phyloP scores from a whole-genome alignment of 35 echinoderm and acorn worm genomes.

The Nesometra sesokonis region DNA sequence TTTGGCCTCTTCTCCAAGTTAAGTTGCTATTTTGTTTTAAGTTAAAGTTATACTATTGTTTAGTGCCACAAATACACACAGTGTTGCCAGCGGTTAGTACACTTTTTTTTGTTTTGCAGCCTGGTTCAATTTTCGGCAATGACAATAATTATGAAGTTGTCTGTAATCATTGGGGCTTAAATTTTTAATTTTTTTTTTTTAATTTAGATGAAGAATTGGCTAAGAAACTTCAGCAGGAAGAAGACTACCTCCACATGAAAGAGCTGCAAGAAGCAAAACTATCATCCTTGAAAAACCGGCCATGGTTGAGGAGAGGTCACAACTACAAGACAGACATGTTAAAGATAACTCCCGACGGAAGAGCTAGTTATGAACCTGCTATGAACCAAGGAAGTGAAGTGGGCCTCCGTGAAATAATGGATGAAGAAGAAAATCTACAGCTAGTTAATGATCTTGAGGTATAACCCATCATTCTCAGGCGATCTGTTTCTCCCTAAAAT shows the following conservation, averaged over 20 bases:
- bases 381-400: not conserved
- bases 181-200: too few relatives aligned
- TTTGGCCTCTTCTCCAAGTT: too few relatives aligned
- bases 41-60: too few relatives aligned
- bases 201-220: not conserved
- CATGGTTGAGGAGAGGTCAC: not conserved
- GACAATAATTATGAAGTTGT: too few relatives aligned
- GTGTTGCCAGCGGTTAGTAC: too few relatives aligned
- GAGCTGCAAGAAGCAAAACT: not conserved
- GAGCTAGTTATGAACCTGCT: not conserved
- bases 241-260: not conserved
- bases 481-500: too few relatives aligned
- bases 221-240: not conserved
- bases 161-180: too few relatives aligned
- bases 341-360: not conserved
- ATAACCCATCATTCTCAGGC: too few relatives aligned
- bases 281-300: not conserved
- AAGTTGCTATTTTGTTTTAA: too few relatives aligned
- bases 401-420: not conserved
- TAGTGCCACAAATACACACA: too few relatives aligned
- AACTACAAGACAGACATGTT: not conserved
- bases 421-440: not conserved
- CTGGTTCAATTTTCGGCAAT: too few relatives aligned
- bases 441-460: not conserved
- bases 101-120: too few relatives aligned